phyloP scores from a whole-genome alignment of 1,140 invertebrate genomes.

The Macrostomum lignano region DNA sequence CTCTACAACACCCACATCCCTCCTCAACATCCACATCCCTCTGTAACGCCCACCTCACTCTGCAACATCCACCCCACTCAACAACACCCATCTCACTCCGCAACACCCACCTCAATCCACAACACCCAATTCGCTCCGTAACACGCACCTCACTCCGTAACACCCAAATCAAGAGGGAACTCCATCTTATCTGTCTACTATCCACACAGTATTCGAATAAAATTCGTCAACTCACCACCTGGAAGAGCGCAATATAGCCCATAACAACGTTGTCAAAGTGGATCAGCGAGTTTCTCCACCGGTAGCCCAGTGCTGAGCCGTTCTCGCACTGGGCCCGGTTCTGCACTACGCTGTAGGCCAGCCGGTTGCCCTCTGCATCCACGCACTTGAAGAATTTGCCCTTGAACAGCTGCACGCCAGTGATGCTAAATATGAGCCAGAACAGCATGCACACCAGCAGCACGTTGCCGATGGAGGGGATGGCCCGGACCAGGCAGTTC shows the following conservation, averaged over 20 bases:
- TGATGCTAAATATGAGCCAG: slow-evolving; percentile 66
- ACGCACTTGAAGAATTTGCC: slow-evolving; percentile 60
- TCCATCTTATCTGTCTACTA: too few relatives aligned
- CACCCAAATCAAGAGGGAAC: too few relatives aligned
- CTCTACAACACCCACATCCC: too few relatives aligned
- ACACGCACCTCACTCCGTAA: too few relatives aligned
- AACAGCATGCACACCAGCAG: slow-evolving; percentile 59
- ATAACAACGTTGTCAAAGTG: slow-evolving; percentile 93
- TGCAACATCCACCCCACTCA: too few relatives aligned
- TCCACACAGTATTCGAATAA: too few relatives aligned
- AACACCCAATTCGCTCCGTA: too few relatives aligned
- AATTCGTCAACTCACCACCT: slow-evolving; percentile 43
- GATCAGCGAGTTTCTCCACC: slow-evolving; percentile 79
- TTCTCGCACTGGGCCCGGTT: not conserved
- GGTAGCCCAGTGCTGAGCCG: too few relatives aligned
- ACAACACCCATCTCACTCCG: too few relatives aligned
- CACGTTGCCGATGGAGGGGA: slow-evolving; percentile 79
- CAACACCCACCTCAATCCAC: too few relatives aligned
- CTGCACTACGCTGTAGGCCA: slow-evolving; percentile 13
- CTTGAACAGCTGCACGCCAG: slow-evolving; percentile 57
- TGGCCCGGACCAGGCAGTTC: slow-evolving; percentile 68
- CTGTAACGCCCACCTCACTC: too few relatives aligned
- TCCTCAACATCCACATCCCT: too few relatives aligned
- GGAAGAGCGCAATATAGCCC: slow-evolving; percentile 79
- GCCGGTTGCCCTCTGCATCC: slow-evolving; percentile 37